phyloP scores from a whole-genome alignment of 2,797 vertebrate species.

The Microchirus variegatus region DNA sequence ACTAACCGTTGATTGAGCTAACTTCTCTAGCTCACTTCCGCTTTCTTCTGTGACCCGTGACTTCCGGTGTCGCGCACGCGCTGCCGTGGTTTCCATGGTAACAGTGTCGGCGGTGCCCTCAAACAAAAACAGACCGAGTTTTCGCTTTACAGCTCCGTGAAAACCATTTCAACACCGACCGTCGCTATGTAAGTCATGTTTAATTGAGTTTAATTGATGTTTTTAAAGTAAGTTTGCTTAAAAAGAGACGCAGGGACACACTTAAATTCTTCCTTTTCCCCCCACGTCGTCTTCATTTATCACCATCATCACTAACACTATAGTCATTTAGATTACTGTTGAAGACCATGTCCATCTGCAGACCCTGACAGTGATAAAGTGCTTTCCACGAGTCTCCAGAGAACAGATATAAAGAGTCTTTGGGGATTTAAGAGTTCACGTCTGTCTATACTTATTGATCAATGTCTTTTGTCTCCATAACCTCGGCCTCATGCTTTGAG shows the following conservation, averaged over 20 bases:
- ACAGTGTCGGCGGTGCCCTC: conserved; percentile 5
- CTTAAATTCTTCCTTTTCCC: too few species aligned
- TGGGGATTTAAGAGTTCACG: conserved; percentile 14
- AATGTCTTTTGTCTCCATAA: conserved; percentile 41
- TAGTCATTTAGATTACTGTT: background rate
- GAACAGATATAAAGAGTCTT: conserved; percentile 3
- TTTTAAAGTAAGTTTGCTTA: too few species aligned
- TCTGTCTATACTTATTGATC: conserved; percentile 53
- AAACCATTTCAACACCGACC: too few species aligned
- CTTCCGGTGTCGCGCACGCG: background rate
- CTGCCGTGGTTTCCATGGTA: conserved; percentile 49
- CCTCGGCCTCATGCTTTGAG: conserved; percentile 25
- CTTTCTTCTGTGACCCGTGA: background rate
- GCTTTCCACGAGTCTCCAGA: conserved; percentile 18
- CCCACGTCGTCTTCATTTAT: too few species aligned
- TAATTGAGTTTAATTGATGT: too few species aligned
- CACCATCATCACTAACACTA: too few species aligned
- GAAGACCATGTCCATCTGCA: background rate
- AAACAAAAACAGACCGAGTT: conserved; percentile 11
- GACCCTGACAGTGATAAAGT: conserved; percentile 53
- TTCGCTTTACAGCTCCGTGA: background rate
- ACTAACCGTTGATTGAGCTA: background rate
- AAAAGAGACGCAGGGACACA: too few species aligned
- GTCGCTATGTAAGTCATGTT: too few species aligned
- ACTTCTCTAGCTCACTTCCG: background rate